Base-by-base conservation (phyloP, 2,797 vertebrate genomes). In the Cheirogaleus major region DNA sequence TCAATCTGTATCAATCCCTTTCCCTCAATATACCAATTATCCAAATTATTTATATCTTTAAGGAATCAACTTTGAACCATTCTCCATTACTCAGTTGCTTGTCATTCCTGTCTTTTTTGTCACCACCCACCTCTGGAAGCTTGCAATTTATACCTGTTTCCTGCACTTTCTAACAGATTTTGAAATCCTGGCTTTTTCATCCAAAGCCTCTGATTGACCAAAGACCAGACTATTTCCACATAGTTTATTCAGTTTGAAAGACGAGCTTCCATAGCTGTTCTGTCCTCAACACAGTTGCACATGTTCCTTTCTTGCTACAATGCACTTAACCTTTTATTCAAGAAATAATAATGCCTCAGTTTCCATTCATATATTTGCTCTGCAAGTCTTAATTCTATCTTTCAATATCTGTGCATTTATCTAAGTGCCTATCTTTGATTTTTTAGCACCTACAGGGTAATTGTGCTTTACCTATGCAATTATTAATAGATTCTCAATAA, bases 161-260 rank as follows among this genome's bases (percentile, higher is more conserved):
- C 59, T 93, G 96, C 97, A 97, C 97, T 96, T 97, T 96, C 83
- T 91, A 73, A 88, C 55, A 87, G 91, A 96, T 98, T 97, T 95
- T 97, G 97, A 97, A 97, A 97, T 93, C 70, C 67, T 89, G 63
- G 76, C 35, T 81, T 93, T 97, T 97, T 95, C 80, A 97, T 27
- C 87, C 80, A 91, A 76, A 61, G 95, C 65, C 57, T 65, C 59
- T 87, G 70, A 79, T 95, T 87, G 91, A 91, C 83, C 94, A 96
- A 94, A 97, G 93, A 89, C 91, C 96, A 95, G 59, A 88, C 65
- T 88, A 52, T 97, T 97, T 97, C 96, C 80, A 95, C 96, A 96
- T 93, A 84, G 95, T 97, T 97, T 96, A 94, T 96, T 94, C 22
- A 61, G 57, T 59, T 87, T 67, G 43, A 48, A 59, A 67, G 43